Percentiles rank a stretch among this genome's conserved stretches.
phyloP scores from a whole-genome alignment of 2,797 vertebrate genomes.

The Ceyx erithaca region DNA sequence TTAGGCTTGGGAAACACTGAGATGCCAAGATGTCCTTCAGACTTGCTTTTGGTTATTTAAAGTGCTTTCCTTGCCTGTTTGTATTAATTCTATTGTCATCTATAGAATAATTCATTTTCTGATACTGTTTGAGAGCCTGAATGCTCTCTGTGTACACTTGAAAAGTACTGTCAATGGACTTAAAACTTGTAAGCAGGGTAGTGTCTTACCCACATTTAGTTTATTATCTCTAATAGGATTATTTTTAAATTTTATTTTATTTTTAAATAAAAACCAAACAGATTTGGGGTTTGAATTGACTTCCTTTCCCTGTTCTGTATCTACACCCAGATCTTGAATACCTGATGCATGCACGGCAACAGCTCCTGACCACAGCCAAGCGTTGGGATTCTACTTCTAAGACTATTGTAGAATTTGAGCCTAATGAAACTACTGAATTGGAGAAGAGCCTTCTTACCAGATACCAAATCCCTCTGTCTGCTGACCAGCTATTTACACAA shows the following conservation, averaged over 20 bases:
- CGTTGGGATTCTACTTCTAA: constrained; percentile 98
- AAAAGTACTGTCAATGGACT: not conserved
- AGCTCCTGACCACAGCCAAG: constrained; percentile 94
- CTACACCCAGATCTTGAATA: constrained; percentile 90
- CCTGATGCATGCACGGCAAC: constrained; percentile 94
- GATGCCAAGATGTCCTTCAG: not conserved
- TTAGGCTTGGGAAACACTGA: not conserved
- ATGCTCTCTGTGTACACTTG: not conserved
- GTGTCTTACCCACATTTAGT: not conserved
- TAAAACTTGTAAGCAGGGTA: not conserved
- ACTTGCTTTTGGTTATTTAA: not conserved
- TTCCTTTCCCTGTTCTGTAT: not conserved
- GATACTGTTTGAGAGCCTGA: not conserved
- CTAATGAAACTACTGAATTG: constrained; percentile 95
- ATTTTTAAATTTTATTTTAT: not conserved
- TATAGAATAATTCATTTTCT: not conserved
- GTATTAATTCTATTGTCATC: not conserved
- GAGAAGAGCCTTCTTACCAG: constrained; percentile 95
- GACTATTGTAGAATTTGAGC: constrained; percentile 94
- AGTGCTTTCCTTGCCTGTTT: not conserved
- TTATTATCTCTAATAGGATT: not conserved
- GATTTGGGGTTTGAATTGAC: not conserved
- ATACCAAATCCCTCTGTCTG: constrained; percentile 98
- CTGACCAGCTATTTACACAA: constrained; percentile 99
- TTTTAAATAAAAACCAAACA: not conserved